Percentiles rank a stretch among this genome's conserved stretches.
Conservation (phyloP, 2,113 vertebrate species). For the Chlorodrepanis virens region DNA sequence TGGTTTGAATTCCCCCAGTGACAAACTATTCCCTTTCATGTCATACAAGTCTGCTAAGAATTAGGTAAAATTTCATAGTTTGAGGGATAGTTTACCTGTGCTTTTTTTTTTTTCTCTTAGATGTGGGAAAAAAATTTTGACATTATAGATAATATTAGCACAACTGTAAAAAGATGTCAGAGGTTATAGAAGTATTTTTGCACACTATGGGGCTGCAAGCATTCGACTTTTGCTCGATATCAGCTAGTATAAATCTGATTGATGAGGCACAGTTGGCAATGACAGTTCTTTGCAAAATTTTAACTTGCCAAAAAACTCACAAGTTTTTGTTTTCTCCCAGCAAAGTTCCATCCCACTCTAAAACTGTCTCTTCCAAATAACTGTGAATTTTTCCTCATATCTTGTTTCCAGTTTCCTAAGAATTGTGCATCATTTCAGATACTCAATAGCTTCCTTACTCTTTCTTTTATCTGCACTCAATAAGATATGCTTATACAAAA, state of each 20-base stretch:
- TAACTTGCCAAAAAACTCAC: not conserved
- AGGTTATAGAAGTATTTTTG: not conserved
- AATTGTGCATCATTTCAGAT: not conserved
- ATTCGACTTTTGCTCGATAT: not conserved
- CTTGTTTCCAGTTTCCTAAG: not conserved
- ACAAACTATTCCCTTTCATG: not conserved
- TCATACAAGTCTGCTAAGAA: not conserved
- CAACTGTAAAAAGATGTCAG: not conserved
- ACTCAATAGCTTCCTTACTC: not conserved
- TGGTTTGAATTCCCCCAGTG: rapidly evolving
- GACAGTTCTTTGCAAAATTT: not conserved
- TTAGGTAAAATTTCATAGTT: not conserved
- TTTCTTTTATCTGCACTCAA: not conserved
- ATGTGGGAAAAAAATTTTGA: not conserved
- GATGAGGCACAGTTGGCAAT: not conserved
- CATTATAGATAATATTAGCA: not conserved
- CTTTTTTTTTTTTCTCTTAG: not conserved
- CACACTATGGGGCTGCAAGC: not conserved
- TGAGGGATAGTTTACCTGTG: not conserved
- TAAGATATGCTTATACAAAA: not conserved
- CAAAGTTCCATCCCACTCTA: not conserved
- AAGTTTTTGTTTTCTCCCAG: not conserved
- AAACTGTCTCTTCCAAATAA: not conserved
- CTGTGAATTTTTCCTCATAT: not conserved
- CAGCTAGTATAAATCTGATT: not conserved